Evolutionary conservation across 2,113 vertebrate genomes (phyloP).

Genomic region (Misgurnus anguillicaudatus): DNA sequence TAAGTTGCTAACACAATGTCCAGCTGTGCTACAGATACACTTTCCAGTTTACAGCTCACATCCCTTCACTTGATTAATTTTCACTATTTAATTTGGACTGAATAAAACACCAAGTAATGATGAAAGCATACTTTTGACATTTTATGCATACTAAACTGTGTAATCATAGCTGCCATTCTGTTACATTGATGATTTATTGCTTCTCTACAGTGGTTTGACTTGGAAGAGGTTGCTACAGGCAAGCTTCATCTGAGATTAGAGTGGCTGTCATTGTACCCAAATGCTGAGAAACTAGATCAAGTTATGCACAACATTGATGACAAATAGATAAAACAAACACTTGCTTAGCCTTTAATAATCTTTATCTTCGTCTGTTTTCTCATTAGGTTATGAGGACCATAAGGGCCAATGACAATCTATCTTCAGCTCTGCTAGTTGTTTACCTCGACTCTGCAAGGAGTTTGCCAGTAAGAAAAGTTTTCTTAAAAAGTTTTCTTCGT

Average conservation of each 20-base stretch:
- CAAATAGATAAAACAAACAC: not conserved
- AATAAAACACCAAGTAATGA: not conserved
- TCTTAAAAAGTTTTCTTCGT: not conserved
- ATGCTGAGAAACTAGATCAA: slow-evolving; percentile 84
- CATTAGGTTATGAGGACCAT: slow-evolving; percentile 84
- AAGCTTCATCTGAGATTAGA: slow-evolving; percentile 94
- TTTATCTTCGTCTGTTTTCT: slow-evolving; percentile 2
- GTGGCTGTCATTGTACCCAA: slow-evolving; percentile 88
- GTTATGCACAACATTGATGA: slow-evolving; percentile 65
- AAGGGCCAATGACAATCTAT: slow-evolving; percentile 88
- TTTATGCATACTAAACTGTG: not conserved
- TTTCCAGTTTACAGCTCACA: not conserved
- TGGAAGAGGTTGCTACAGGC: slow-evolving; percentile 89
- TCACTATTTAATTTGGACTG: not conserved
- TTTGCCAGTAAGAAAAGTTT: slow-evolving; percentile 84
- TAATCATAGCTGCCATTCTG: not conserved
- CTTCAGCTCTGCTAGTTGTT: slow-evolving; percentile 90
- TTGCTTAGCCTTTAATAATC: not conserved
- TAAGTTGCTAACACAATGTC: too few relatives aligned
- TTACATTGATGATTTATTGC: not conserved
- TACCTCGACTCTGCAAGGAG: slow-evolving; percentile 94
- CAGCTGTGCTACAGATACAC: too few relatives aligned
- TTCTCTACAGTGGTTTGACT: slow-evolving; percentile 86
- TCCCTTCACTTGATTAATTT: not conserved
- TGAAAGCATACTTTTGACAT: not conserved